Base-by-base conservation (phyloP, 2,113 vertebrate genomes). In the Tachysurus vachellii region DNA sequence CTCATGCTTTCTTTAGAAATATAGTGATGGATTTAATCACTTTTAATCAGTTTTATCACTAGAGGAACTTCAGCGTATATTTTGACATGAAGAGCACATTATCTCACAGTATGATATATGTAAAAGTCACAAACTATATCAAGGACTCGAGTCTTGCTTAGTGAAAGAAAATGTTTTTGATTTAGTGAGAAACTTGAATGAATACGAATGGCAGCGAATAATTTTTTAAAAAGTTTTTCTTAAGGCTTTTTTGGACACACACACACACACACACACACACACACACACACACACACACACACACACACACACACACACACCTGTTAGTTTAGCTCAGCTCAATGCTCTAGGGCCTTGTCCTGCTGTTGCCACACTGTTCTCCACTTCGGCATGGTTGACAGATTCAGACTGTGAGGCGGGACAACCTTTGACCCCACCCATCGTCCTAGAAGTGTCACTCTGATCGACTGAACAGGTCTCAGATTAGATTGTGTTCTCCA, bases 371-470 rank as follows among this genome's bases (percentile, higher is more conserved):
- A 56, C 50, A 12, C 81, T 66, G 50, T 57, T 59, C 54, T 83
- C 44, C 31, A 68, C 80, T 64, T 31, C 31, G 8, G 57, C 19
- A 12, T 84, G 81, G 76, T 77, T 82, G 86, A 83, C 86, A 68
- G 81, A 87, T 50, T 82, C 47, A 87, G 86, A 84, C 80, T 82
- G 80, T 77, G 86, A 87, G 86, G 86, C 56, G 73, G 86, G 61
- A 79, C 61, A 14, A 83, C 82, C 86, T 82, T 68, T 68, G 71
- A 87, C 81, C 86, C 85, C 19, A 3, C 73, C 47, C 82, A 73
- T 54, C 42, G 86, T 83, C 73, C 86, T 76, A 87, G 86, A 87
- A 87, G 59, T 87, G 86, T 87, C 86, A 68, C 23, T 87, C 73
- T 77, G 81, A 87, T 87, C 23, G 73, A 82, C 81, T 57, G 61